Percentiles rank a stretch among this genome's conserved stretches.
phyloP scores from a whole-genome alignment of 2,113 vertebrate genomes.

The Gobius niger region DNA sequence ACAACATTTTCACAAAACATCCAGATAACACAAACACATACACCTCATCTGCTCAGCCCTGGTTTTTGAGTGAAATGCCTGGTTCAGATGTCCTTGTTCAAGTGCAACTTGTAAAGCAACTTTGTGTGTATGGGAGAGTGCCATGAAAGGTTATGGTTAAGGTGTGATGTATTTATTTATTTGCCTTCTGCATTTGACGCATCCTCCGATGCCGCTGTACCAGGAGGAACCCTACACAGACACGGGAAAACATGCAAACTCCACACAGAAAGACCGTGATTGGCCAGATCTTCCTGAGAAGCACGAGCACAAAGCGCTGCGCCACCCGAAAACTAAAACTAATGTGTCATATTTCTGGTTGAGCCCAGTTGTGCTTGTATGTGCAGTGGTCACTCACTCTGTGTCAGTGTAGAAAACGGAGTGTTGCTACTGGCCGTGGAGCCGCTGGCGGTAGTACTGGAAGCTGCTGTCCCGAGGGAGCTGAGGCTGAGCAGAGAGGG shows the following conservation, averaged over 20 bases:
- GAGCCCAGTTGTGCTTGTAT: neutral
- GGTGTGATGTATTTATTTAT: no score
- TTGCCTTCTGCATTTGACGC: no score
- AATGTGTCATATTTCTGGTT: neutral
- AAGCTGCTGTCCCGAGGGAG: slow-evolving; percentile 76
- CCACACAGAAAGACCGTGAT: no score
- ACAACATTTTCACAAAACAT: slow-evolving; percentile 30
- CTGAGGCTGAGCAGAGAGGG: slow-evolving; percentile 88
- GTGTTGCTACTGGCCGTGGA: slow-evolving; percentile 68
- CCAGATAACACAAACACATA: neutral
- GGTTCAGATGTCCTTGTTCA: neutral
- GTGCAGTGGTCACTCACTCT: slow-evolving; percentile 69
- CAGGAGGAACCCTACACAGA: no score
- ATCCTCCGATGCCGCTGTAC: no score
- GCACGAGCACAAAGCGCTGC: no score
- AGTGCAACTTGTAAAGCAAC: no score
- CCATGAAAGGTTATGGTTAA: no score
- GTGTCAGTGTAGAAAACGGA: slow-evolving; percentile 70
- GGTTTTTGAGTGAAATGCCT: neutral
- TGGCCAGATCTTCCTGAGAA: no score
- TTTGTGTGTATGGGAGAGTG: no score
- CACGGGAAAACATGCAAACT: no score
- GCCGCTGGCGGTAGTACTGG: slow-evolving; percentile 70
- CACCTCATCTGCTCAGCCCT: neutral
- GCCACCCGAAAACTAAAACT: no score